A percentile compares a stretch with the other conserved stretches of the same genome.
phyloP scores from a whole-genome alignment of 1,140 invertebrate genomes.

The Procambarus clarkii region DNA sequence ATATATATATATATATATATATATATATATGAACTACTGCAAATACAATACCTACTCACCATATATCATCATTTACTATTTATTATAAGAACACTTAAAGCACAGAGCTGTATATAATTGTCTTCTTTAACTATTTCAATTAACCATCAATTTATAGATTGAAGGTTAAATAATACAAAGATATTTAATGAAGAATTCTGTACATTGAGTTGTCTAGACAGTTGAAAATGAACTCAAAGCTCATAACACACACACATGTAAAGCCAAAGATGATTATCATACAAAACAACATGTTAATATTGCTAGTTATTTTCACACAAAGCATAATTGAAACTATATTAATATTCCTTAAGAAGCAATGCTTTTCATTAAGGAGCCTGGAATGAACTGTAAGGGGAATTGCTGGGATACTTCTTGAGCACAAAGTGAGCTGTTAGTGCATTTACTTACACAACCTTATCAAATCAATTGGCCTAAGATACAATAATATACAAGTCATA shows the following conservation, averaged over 20 bases:
- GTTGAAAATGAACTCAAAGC: not conserved
- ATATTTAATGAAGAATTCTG: not conserved
- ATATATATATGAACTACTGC: too few relatives aligned
- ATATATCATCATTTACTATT: too few relatives aligned
- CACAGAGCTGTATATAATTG: not conserved
- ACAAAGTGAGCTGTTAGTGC: not conserved
- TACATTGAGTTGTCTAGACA: not conserved
- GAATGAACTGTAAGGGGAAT: not conserved
- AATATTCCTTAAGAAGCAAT: not conserved
- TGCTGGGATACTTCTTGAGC: not conserved
- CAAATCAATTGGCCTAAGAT: not conserved
- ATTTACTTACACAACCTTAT: not conserved
- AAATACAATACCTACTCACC: too few relatives aligned
- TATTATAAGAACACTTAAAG: not conserved
- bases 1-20: too few relatives aligned
- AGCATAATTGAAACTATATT: not conserved
- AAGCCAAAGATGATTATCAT: too few relatives aligned
- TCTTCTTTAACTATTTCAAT: not conserved
- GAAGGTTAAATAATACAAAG: not conserved
- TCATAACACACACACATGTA: not conserved
- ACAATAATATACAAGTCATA: not conserved
- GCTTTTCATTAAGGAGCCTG: not conserved
- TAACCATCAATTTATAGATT: not conserved
- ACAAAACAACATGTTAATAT: not conserved
- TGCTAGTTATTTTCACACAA: not conserved